These are phyloP conservation scores for Chromis chromis DNA, from an alignment of 2,797 vertebrate species.

Conservation along the genomic window DNA sequence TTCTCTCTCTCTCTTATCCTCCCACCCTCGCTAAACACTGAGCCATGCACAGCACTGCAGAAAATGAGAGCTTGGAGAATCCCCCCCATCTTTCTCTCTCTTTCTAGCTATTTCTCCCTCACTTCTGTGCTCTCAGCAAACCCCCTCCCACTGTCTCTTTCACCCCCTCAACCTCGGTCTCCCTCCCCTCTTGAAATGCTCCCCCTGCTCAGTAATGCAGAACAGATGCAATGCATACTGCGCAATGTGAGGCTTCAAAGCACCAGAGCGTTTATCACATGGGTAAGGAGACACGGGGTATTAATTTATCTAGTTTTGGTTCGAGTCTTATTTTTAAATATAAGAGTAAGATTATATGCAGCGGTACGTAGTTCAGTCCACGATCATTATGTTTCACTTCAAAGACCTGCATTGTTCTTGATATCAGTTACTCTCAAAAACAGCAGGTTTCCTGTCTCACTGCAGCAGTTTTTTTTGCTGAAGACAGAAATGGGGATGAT, in stretches of 20 bases:
- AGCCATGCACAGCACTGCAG: constrained; percentile 82
- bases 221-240: constrained; percentile 71
- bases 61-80: constrained; percentile 64
- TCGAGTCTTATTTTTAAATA: background rate
- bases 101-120: constrained; percentile 27
- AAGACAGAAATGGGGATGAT: constrained; percentile 13
- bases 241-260: constrained; percentile 65
- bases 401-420: background rate
- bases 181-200: constrained; percentile 38
- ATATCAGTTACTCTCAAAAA: background rate
- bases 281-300: constrained; percentile 21
- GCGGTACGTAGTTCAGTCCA: background rate
- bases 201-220: constrained; percentile 83
- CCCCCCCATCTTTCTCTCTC: constrained; percentile 50
- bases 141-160: constrained; percentile 23
- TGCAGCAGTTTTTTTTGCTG: constrained; percentile 13
- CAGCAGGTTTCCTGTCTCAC: background rate
- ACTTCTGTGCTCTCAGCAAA: constrained; percentile 26
- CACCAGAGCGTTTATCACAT: constrained; percentile 45
- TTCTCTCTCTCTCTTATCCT: constrained; percentile 53
- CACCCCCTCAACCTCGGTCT: background rate
- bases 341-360: background rate
- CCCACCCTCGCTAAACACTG: constrained; percentile 62
- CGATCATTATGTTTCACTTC: background rate
- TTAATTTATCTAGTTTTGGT: constrained; percentile 33